Conservation (phyloP, 1,140 invertebrate species). For the Brachionus paranguensis region DNA sequence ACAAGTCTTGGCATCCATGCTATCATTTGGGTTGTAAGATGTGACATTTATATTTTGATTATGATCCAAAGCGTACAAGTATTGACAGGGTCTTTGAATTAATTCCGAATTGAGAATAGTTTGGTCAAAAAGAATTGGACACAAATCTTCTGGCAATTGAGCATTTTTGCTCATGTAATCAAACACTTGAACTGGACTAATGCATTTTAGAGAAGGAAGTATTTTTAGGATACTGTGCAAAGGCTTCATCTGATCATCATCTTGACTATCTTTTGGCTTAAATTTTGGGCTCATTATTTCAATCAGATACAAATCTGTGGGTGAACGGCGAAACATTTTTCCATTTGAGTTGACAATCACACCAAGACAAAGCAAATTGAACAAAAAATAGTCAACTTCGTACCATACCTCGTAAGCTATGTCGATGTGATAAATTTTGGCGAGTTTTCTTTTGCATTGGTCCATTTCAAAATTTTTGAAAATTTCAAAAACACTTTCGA, state of each 20-base stretch:
- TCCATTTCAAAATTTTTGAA: constrained; percentile 40
- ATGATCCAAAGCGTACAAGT: constrained; percentile 41
- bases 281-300: constrained; percentile 41
- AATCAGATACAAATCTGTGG: not conserved
- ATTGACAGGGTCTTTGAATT: constrained; percentile 49
- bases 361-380: constrained; percentile 3
- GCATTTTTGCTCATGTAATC: not conserved
- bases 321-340: not conserved
- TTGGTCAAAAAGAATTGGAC: constrained; percentile 45
- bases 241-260: constrained; percentile 39
- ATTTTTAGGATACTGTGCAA: constrained; percentile 36
- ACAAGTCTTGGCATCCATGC: constrained; percentile 37
- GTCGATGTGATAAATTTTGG: constrained; percentile 25
- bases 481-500: not conserved
- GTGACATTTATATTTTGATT: not conserved
- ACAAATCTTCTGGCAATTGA: not conserved
- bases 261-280: not conserved
- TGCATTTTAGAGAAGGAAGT: not conserved
- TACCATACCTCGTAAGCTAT: constrained; percentile 35
- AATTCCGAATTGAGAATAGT: constrained; percentile 45
- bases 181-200: not conserved
- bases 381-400: constrained; percentile 24
- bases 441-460: not conserved
- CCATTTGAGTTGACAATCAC: not conserved
- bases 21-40: not conserved